phyloP scores from a whole-genome alignment of 2,113 vertebrate genomes.

The Grus americana region DNA sequence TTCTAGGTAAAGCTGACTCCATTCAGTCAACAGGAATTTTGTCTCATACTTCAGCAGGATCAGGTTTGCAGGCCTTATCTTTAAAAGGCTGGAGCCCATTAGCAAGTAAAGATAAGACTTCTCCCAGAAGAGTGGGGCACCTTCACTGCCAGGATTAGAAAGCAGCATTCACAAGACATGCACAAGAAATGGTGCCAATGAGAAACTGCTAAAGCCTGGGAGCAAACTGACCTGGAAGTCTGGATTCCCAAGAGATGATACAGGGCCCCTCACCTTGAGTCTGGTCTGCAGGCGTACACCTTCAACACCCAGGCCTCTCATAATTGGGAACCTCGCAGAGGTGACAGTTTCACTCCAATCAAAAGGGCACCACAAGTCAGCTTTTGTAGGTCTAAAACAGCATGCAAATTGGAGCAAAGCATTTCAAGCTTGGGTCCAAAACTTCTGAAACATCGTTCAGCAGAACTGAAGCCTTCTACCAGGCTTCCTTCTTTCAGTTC shows the following conservation, averaged over 20 bases:
- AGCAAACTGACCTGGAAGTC: not conserved
- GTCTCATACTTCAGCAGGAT: conserved; percentile 52
- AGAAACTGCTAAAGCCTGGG: not conserved
- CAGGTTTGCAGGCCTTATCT: conserved; percentile 61
- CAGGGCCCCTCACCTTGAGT: not conserved
- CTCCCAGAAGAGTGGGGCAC: not conserved
- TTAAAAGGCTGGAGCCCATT: conserved; percentile 52
- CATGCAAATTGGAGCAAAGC: not conserved
- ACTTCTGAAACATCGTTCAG: not conserved
- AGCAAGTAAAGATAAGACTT: conserved; percentile 58
- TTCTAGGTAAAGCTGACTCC: conserved; percentile 54
- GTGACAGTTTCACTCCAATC: not conserved
- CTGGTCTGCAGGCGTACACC: not conserved
- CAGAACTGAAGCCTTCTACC: not conserved
- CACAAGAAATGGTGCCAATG: not conserved
- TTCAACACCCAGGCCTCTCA: not conserved
- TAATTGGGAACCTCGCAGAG: not conserved
- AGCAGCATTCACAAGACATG: not conserved
- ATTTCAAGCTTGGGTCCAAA: not conserved
- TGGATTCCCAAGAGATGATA: not conserved
- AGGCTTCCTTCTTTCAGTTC: not conserved
- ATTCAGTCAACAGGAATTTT: conserved; percentile 59
- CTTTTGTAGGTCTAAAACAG: not conserved
- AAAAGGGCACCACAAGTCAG: not conserved
- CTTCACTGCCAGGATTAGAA: conserved; percentile 26